Conservation (phyloP, 2,888 invertebrate genomes). For the Pyrrhosoma nymphula region DNA sequence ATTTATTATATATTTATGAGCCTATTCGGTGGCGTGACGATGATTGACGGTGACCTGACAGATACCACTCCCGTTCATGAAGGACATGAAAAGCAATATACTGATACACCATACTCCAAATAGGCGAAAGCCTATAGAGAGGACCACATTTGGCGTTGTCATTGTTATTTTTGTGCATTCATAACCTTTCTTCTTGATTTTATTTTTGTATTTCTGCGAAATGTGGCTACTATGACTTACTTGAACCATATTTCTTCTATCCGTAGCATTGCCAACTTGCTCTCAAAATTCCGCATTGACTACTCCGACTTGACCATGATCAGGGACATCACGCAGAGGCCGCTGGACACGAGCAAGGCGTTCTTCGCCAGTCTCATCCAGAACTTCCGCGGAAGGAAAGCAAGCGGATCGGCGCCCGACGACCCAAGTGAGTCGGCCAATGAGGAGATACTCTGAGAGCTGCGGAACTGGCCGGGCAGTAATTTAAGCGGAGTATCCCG, state of each 20-base stretch:
- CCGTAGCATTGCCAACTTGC: slow-evolving; percentile 79
- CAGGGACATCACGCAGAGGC: slow-evolving; percentile 79
- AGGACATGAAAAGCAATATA: no score
- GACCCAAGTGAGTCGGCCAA: neutral
- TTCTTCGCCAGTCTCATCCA: slow-evolving; percentile 75
- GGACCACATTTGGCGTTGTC: no score
- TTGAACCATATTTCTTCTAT: neutral
- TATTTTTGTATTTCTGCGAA: no score
- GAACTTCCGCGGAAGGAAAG: slow-evolving; percentile 72
- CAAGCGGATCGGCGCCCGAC: neutral
- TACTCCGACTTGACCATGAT: slow-evolving; percentile 80
- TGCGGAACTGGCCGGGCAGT: neutral
- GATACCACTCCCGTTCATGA: no score
- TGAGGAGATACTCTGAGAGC: neutral
- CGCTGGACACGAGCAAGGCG: slow-evolving; percentile 76
- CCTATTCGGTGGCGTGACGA: no score
- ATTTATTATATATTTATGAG: no score
- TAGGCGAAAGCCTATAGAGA: no score
- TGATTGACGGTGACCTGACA: no score
- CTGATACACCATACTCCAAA: no score
- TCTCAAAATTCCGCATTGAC: slow-evolving; percentile 81
- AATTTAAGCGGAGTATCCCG: neutral
- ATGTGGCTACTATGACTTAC: no score
- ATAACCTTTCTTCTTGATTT: no score
- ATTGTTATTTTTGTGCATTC: no score